Conservation (phyloP, 1,140 invertebrate genomes). For the Wasmannia auropunctata region DNA sequence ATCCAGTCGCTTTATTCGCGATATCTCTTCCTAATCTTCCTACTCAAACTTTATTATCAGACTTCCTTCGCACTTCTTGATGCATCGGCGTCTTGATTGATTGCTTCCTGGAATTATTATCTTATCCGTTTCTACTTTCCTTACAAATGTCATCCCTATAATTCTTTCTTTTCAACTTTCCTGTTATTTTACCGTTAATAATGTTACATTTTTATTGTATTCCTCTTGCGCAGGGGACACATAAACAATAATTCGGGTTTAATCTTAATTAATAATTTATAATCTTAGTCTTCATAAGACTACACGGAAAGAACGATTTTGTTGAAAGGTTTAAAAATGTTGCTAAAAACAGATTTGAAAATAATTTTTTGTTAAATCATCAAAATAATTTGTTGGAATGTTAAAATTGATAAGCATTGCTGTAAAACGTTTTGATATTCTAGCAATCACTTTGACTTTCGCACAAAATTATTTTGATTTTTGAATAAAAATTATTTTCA, state of each 20-base stretch:
- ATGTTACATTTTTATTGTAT: not conserved
- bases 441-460: too few species aligned
- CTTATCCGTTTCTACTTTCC: not conserved
- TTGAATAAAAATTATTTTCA: too few species aligned
- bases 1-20: not conserved
- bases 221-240: not conserved
- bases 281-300: too few species aligned
- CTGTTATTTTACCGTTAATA: not conserved
- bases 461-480: too few species aligned
- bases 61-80: not conserved
- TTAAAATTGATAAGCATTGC: too few species aligned
- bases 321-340: too few species aligned
- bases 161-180: not conserved
- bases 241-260: not conserved
- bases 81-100: not conserved
- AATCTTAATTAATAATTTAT: too few species aligned
- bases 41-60: constrained; percentile 16
- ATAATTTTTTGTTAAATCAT: too few species aligned
- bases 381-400: too few species aligned
- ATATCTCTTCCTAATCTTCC: not conserved
- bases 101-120: not conserved
- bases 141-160: not conserved
- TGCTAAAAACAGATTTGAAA: too few species aligned
- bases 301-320: too few species aligned
- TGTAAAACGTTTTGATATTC: too few species aligned